These are phyloP conservation scores for Pseudorectes ferrugineus DNA, from an alignment of 2,113 vertebrate species.

Conservation along the genomic window DNA sequence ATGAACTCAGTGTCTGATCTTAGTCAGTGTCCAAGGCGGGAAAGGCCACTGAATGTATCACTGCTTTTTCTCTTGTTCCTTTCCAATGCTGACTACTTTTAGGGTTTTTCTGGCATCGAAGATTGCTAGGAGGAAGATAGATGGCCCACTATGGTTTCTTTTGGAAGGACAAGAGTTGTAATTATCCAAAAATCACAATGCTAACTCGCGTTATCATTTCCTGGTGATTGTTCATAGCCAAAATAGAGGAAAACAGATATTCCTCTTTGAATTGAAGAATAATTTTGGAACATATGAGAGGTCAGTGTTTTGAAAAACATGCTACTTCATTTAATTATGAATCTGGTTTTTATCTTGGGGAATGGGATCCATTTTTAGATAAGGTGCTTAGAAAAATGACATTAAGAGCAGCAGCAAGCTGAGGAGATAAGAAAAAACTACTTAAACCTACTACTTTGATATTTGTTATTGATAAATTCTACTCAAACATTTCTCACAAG, in stretches of 20 bases:
- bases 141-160: not conserved
- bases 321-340: not conserved
- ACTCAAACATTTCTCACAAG: not conserved
- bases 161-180: conserved; percentile 8
- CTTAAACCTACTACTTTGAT: not conserved
- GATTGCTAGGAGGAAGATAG: not conserved
- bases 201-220: not conserved
- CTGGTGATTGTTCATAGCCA: not conserved
- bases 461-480: not conserved
- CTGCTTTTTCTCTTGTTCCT: not conserved
- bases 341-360: not conserved
- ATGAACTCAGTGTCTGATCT: not conserved
- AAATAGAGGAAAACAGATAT: conserved; percentile 20
- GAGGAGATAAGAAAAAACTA: not conserved
- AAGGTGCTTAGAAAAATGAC: not conserved
- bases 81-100: conserved; percentile 18
- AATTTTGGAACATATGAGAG: not conserved
- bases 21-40: not conserved
- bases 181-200: conserved; percentile 56
- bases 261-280: not conserved
- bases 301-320: not conserved
- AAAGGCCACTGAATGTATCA: not conserved
- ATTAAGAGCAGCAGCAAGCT: not conserved
- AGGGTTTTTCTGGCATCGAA: not conserved
- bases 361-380: not conserved